Evolutionary conservation across 1,140 invertebrate genomes (phyloP).

Genomic region (Drosophila sechellia): DNA sequence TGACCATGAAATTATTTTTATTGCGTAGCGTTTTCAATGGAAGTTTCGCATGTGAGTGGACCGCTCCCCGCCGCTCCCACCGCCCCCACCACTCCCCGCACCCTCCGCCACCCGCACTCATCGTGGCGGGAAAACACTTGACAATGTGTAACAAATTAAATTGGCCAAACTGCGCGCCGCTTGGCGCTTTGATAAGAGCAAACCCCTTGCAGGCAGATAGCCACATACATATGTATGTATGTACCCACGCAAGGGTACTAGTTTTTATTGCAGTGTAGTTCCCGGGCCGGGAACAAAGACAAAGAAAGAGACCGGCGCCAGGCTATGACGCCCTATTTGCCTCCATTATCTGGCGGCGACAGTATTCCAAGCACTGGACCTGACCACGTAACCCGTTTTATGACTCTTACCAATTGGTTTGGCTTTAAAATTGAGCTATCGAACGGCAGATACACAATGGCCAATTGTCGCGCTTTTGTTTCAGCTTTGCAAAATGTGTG

Average conservation of each 20-base stretch:
- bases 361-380: constrained; percentile 28
- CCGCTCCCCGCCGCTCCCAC: background rate
- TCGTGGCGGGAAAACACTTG: constrained; percentile 14
- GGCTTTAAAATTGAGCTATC: constrained; percentile 16
- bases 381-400: constrained; percentile 48
- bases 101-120: background rate
- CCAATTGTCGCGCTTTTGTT: background rate
- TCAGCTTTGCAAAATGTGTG: background rate
- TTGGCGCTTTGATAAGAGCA: constrained; percentile 37
- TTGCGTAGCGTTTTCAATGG: constrained; percentile 56
- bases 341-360: constrained; percentile 57
- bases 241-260: too few species aligned
- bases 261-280: constrained; percentile 22
- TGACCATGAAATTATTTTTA: constrained; percentile 74
- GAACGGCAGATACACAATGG: background rate
- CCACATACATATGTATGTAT: too few species aligned
- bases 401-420: constrained; percentile 12
- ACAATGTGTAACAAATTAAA: constrained; percentile 60
- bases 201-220: background rate
- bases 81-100: background rate
- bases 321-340: constrained; percentile 56
- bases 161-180: constrained; percentile 39
- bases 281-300: constrained; percentile 42
- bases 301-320: constrained; percentile 57
- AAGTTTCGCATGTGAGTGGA: constrained; percentile 14